A percentile compares a stretch with the other conserved stretches of the same genome.
phyloP scores from a whole-genome alignment of 2,113 vertebrate genomes.

The Larimichthys polyactis region DNA sequence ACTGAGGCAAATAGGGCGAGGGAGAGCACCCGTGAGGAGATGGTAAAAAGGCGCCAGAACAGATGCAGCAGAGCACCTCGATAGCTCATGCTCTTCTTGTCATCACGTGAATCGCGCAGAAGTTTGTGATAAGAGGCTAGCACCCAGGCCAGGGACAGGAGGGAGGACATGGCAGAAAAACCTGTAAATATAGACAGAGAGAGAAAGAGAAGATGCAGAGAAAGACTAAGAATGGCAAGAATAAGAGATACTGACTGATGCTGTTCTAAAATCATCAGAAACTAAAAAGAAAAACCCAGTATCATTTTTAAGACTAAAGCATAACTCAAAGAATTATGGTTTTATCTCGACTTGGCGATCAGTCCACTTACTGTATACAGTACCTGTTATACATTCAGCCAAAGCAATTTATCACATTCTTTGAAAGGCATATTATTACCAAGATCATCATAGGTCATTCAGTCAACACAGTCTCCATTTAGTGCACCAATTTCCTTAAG shows the following conservation, averaged over 20 bases:
- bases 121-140: constrained; percentile 99
- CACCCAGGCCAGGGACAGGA: constrained; percentile 99
- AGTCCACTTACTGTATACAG: constrained; percentile 36
- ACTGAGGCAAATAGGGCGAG: constrained; percentile 99
- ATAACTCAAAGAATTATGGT: constrained; percentile 10
- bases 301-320: constrained; percentile 8
- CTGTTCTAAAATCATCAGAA: constrained; percentile 16
- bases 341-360: constrained; percentile 32
- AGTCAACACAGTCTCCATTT: constrained; percentile 55
- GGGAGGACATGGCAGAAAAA: constrained; percentile 96
- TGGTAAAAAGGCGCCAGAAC: constrained; percentile 99
- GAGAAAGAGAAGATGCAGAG: constrained; percentile 27
- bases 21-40: constrained; percentile 98
- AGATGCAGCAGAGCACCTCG: constrained; percentile 96
- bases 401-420: constrained; percentile 55
- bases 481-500: constrained; percentile 54
- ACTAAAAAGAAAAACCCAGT: background rate
- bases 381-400: constrained; percentile 40
- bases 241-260: constrained; percentile 7
- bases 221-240: constrained; percentile 14
- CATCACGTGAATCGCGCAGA: constrained; percentile 98
- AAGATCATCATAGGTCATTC: constrained; percentile 49
- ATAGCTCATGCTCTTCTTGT: constrained; percentile 99
- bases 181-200: constrained; percentile 85
- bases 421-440: constrained; percentile 41